Evolutionary conservation across 2,888 invertebrate genomes (phyloP).

Genomic region (Luperina testacea): DNA sequence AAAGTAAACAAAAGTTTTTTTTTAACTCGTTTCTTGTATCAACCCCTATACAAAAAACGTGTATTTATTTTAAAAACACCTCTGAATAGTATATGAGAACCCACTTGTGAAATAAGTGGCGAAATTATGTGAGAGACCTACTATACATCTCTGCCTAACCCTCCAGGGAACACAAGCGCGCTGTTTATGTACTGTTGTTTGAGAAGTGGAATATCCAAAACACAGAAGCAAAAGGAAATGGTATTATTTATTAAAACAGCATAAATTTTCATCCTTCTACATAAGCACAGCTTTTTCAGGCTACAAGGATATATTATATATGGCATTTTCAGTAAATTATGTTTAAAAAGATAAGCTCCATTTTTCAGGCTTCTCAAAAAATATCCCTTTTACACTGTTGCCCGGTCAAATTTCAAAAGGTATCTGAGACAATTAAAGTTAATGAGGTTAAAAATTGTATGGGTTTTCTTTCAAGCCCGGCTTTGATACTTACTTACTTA

Average conservation of each 20-base stretch:
- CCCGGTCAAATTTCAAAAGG: conserved; percentile 48
- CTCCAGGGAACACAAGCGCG: not conserved
- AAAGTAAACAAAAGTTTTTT: no score
- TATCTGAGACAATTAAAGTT: conserved; percentile 10
- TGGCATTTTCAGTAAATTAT: conserved; percentile 21
- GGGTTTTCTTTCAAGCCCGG: conserved; percentile 14
- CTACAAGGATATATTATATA: not conserved
- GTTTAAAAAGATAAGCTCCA: not conserved
- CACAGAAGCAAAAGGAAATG: not conserved
- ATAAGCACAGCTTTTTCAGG: not conserved
- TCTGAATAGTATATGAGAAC: not conserved
- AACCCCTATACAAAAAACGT: no score
- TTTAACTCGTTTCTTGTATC: no score
- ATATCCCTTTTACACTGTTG: not conserved
- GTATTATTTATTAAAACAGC: not conserved
- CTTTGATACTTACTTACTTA: conserved; percentile 11
- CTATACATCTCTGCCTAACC: not conserved
- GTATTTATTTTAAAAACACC: not conserved
- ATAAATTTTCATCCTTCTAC: not conserved
- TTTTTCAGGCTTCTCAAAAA: conserved; percentile 17
- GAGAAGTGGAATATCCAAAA: not conserved
- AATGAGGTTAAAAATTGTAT: conserved; percentile 33
- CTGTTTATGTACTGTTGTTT: not conserved
- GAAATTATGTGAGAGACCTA: not conserved
- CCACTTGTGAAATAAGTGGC: not conserved